These are phyloP conservation scores for Steromphala cineraria DNA, from an alignment of 2,888 invertebrate species.

Conservation along the genomic window DNA sequence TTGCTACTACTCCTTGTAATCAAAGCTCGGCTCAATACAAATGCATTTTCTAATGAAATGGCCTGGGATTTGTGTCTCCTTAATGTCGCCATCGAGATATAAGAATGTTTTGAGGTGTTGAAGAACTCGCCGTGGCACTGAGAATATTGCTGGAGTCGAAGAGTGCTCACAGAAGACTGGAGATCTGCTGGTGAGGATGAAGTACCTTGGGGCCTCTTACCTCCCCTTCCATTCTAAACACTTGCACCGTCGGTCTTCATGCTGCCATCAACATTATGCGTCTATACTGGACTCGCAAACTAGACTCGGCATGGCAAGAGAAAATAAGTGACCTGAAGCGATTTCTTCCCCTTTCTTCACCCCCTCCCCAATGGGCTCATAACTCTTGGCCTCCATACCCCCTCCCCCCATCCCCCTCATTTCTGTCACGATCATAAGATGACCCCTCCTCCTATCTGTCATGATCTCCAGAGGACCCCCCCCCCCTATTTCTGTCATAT, in stretches of 20 bases:
- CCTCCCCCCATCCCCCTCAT: too few relatives aligned
- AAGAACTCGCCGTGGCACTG: not conserved
- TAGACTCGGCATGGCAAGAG: not conserved
- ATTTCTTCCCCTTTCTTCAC: not conserved
- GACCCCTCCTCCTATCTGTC: too few relatives aligned
- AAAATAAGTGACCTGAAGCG: not conserved
- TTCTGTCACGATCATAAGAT: too few relatives aligned
- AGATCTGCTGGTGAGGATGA: not conserved
- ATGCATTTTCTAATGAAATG: not conserved
- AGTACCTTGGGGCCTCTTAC: not conserved
- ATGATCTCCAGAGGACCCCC: too few relatives aligned
- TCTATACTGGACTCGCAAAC: not conserved
- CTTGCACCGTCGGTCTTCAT: not conserved
- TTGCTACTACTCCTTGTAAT: too few relatives aligned
- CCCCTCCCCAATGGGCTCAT: not conserved
- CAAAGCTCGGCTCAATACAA: too few relatives aligned
- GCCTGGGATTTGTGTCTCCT: slow-evolving; percentile 14
- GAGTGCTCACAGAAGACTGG: not conserved
- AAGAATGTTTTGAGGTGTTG: not conserved
- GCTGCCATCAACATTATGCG: not conserved
- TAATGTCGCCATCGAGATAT: not conserved
- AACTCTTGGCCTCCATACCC: not conserved
- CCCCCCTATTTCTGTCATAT: too few relatives aligned
- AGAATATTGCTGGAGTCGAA: not conserved
- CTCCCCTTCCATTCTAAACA: slow-evolving; percentile 9